Base-by-base conservation (phyloP, 2,113 vertebrate genomes). In the Bujurquina vittata region DNA sequence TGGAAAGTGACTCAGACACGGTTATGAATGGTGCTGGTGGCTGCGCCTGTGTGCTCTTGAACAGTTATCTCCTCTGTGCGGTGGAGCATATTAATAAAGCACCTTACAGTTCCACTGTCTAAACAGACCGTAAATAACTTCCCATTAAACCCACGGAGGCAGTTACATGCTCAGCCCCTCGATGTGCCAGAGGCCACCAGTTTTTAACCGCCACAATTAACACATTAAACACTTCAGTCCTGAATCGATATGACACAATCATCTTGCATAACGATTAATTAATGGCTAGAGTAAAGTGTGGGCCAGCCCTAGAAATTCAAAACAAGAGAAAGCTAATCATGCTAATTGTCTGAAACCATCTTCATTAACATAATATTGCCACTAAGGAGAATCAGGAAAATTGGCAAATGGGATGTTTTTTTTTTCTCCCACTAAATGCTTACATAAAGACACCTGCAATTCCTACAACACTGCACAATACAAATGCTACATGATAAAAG, bases 151-250 rank as follows among this genome's bases (percentile, higher is more conserved):
- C 85, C 80, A 20, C 3, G 10, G 22, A 84, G 77, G 63, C 81
- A 55, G 55, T 14, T 77, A 75, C 65, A 55, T 22, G 62, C 79
- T 46, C 83, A 15, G 94, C 93, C 92, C 92, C 94, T 87, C 87
- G 85, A 94, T 74, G 92, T 3, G 22, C 94, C 93, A 91, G 89
- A 93, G 91, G 91, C 94, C 95, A 94, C 65, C 54, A 1, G 90
- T 85, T 81, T 87, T 96, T 94, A 95, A 95, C 95, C 92, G 82
- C 94, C 76, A 94, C 93, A 94, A 96, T 96, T 96, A 97, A 95
- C 95, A 92, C 89, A 87, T 92, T 88, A 91, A 93, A 95, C 94
- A 96, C 96, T 96, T 92, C 91, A 95, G 91, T 93, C 85, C 93
- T 92, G 94, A 89, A 95, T 93, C 67, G 91, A 89, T 81, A 81